A percentile compares a stretch with the other conserved stretches of the same genome.
These are phyloP conservation scores for Galeopterus variegatus DNA, from an alignment of 2,113 vertebrate species.

Conservation along the genomic window DNA sequence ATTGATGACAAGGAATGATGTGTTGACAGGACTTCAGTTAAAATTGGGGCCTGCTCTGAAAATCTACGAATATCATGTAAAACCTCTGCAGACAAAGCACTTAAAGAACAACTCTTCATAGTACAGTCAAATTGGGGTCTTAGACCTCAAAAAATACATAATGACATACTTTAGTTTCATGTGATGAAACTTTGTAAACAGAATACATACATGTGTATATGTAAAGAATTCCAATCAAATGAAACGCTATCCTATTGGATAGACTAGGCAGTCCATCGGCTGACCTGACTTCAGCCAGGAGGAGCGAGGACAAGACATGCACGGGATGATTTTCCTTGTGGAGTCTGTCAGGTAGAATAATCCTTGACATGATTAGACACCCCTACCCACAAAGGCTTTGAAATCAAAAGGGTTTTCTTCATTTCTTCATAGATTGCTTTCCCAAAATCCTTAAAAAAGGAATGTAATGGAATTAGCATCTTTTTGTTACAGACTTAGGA, in stretches of 20 bases:
- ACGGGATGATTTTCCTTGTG: slow-evolving; percentile 82
- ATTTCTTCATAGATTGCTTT: slow-evolving; percentile 78
- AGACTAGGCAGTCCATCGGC: slow-evolving; percentile 88
- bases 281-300: slow-evolving; percentile 63
- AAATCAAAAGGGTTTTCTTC: slow-evolving; percentile 78
- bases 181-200: slow-evolving; percentile 90
- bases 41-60: slow-evolving; percentile 99
- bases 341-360: slow-evolving; percentile 75
- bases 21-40: slow-evolving; percentile 98
- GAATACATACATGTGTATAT: slow-evolving; percentile 86
- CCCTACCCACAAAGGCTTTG: slow-evolving; percentile 75
- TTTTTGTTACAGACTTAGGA: slow-evolving; percentile 11
- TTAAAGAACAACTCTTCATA: slow-evolving; percentile 96
- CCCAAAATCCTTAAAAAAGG: slow-evolving; percentile 75
- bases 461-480: background rate
- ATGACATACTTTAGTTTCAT: slow-evolving; percentile 89
- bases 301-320: slow-evolving; percentile 47
- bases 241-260: slow-evolving; percentile 91
- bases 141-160: slow-evolving; percentile 84
- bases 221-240: slow-evolving; percentile 89
- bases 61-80: slow-evolving; percentile 99
- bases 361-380: slow-evolving; percentile 73
- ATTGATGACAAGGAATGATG: slow-evolving; percentile 99
- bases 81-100: slow-evolving; percentile 98
- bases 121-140: slow-evolving; percentile 86